Evolutionary conservation across 2,888 invertebrate species (phyloP), one percentile per base, ranked within the genome.

Genomic region (Mythimna ferrago): DNA sequence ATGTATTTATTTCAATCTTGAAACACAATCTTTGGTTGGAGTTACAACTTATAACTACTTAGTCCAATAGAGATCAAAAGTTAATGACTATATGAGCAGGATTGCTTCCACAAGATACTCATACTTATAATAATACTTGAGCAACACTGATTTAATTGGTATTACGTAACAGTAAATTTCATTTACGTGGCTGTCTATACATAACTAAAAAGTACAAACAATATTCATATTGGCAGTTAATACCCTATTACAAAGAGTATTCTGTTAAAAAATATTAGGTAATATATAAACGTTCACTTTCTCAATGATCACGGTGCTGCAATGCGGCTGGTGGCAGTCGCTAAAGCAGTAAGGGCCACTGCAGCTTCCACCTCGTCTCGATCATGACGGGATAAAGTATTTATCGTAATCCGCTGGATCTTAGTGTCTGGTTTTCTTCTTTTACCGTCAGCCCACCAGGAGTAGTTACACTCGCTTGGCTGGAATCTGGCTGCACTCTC

Each of bases 291-390:
- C 41, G 14, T 58, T 63, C 26, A 61, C 14, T 56, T 38, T 38
- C 38, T 62, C 32, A 69, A 35, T 1, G 44, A 56, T 85, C 86
- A 94, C 14, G 90, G 93, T 35, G 94, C 91, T 41, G 92, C 89
- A n/a, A 94, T 84, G 38, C 94, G 92, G 71, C 87, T 91, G 7
- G 93, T 88, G 7, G 94, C 94, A 41, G 96, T 94, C 2, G 98
- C 98, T 77, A 98, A 92, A 68, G 97, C 97, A 1, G 98, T 98
- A 10, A 98, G 93, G 0, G 98, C 98, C 79, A 98, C 98, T 0
- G 98, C 98, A 0, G 98, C 98, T 89, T 98, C 98, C 35, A 98
- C 95, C 89, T 98, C 98, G 88, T 98, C 98, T 85, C 97, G 97
- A 69, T 97, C 97, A 89, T 98, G 97, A 68, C 92, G 90, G 4